Conservation (phyloP, 2,797 vertebrate genomes). For the Furcifer pardalis region DNA sequence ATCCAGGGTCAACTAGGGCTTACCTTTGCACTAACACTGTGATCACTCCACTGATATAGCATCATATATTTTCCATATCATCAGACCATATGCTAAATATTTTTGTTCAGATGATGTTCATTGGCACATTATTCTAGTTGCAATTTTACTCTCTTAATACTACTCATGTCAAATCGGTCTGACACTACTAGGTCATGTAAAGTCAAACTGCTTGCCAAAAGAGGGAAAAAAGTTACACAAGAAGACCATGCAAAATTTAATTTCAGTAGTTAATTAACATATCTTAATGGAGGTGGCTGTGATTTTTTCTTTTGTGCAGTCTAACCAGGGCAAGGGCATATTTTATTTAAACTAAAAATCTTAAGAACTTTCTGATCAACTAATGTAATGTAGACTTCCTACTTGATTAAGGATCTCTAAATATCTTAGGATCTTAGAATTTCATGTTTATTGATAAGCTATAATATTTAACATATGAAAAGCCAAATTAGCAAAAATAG, state of each 20-base stretch:
- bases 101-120: constrained; percentile 3
- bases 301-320: constrained; percentile 61
- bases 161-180: constrained; percentile 45
- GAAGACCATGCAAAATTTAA: constrained; percentile 65
- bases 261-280: constrained; percentile 69
- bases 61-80: not conserved
- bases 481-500: constrained; percentile 65
- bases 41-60: not conserved
- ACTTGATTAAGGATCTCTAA: constrained; percentile 68
- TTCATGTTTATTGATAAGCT: constrained; percentile 72
- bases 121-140: constrained; percentile 41
- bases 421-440: constrained; percentile 66
- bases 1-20: too few relatives aligned
- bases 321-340: constrained; percentile 56
- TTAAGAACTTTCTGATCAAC: constrained; percentile 67
- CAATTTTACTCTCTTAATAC: constrained; percentile 53
- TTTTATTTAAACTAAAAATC: constrained; percentile 55
- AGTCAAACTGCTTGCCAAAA: constrained; percentile 60
- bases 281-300: constrained; percentile 57
- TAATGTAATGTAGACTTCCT: constrained; percentile 63
- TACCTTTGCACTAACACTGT: not conserved
- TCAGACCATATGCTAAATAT: constrained; percentile 32
- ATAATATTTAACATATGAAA: constrained; percentile 71
- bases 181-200: constrained; percentile 34
- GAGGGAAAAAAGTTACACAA: constrained; percentile 51